Percentiles rank a stretch among this genome's conserved stretches.
Evolutionary conservation across 1,140 invertebrate species (phyloP).

Genomic region (Micrasema longulum): DNA sequence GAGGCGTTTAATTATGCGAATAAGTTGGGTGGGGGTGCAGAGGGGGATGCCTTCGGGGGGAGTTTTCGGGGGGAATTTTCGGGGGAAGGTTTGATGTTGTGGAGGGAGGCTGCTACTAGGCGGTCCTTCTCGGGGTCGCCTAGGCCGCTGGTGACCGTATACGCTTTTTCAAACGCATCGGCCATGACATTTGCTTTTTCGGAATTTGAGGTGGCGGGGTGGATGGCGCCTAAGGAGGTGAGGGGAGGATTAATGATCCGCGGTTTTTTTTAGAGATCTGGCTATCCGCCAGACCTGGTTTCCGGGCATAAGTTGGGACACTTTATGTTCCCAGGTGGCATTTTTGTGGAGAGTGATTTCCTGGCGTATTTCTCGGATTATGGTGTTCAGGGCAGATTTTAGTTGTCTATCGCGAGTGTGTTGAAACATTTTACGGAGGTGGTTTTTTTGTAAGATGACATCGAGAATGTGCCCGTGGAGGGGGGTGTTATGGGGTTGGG

Average conservation of each 20-base stretch:
- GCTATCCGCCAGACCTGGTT: neutral
- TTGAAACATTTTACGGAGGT: neutral
- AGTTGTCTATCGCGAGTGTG: too few relatives aligned
- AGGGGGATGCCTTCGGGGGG: too few relatives aligned
- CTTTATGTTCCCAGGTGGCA: neutral
- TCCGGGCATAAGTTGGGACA: neutral
- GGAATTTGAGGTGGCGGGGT: neutral
- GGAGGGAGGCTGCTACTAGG: neutral
- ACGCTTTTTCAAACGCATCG: neutral
- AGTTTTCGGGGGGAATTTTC: too few relatives aligned
- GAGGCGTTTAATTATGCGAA: too few relatives aligned
- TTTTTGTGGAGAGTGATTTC: neutral
- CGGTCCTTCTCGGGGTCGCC: neutral
- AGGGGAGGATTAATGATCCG: neutral
- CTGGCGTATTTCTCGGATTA: neutral
- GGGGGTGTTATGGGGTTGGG: too few relatives aligned
- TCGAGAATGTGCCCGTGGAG: too few relatives aligned
- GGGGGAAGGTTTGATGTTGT: neutral
- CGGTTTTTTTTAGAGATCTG: neutral
- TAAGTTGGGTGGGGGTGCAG: too few relatives aligned
- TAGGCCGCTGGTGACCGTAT: too few relatives aligned
- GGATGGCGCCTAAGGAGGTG: too few relatives aligned
- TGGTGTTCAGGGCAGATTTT: too few relatives aligned
- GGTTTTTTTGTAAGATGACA: neutral
- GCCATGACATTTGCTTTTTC: neutral